A percentile compares a stretch with the other conserved stretches of the same genome.
These are phyloP conservation scores for Endotricha flammealis DNA, from an alignment of 2,888 invertebrate genomes.

Conservation along the genomic window DNA sequence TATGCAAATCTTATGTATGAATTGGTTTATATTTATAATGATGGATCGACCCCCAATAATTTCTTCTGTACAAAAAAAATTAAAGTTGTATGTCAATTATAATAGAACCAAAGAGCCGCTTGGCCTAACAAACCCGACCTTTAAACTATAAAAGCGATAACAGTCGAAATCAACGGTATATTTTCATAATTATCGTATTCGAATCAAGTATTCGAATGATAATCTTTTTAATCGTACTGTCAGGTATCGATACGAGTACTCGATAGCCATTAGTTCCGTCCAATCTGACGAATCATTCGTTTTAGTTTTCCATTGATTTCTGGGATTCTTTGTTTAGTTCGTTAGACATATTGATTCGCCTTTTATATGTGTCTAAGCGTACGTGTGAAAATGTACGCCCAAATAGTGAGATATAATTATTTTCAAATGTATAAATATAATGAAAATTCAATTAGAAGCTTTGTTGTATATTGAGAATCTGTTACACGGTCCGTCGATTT, in stretches of 20 bases:
- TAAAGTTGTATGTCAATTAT: slow-evolving; percentile 29
- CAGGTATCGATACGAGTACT: slow-evolving; percentile 18
- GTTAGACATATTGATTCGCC: slow-evolving; percentile 20
- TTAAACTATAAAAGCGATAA: slow-evolving; percentile 15
- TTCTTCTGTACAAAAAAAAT: slow-evolving; percentile 29
- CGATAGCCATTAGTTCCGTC: slow-evolving; percentile 22
- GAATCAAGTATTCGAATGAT: slow-evolving; percentile 25
- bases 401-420: slow-evolving; percentile 4
- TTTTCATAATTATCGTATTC: slow-evolving; percentile 43
- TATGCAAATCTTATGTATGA: too few species aligned
- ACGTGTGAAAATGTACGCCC: slow-evolving; percentile 19
- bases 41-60: slow-evolving; percentile 15
- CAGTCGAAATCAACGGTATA: slow-evolving; percentile 34
- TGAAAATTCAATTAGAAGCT: slow-evolving; percentile 8
- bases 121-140: slow-evolving; percentile 7
- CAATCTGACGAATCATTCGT: slow-evolving; percentile 25
- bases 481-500: background rate
- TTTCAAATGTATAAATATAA: slow-evolving; percentile 3
- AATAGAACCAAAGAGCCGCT: slow-evolving; percentile 21
- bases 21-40: slow-evolving; percentile 13
- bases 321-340: slow-evolving; percentile 22
- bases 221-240: slow-evolving; percentile 22
- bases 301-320: slow-evolving; percentile 25
- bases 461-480: background rate
- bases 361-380: slow-evolving; percentile 19